Evolutionary conservation across 1,140 invertebrate genomes (phyloP).

Genomic region (Drosophila sechellia): DNA sequence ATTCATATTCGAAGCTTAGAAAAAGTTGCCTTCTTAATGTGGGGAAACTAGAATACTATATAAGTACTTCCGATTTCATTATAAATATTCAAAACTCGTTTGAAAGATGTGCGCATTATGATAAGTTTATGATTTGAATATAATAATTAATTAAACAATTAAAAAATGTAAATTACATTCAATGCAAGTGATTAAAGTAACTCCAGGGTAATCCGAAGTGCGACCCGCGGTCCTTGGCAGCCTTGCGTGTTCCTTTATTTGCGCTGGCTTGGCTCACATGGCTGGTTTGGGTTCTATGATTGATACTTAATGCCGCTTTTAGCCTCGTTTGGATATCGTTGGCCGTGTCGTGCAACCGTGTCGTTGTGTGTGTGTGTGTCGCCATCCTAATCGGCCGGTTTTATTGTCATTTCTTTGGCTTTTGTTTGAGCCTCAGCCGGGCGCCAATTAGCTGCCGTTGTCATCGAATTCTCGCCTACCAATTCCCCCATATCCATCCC

Average conservation of each 20-base stretch:
- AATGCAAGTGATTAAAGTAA: too few species aligned
- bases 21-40: too few species aligned
- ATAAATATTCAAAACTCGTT: too few species aligned
- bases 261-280: slow-evolving; percentile 49
- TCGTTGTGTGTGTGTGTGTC: slow-evolving; percentile 14
- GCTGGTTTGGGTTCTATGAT: slow-evolving; percentile 64
- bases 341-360: slow-evolving; percentile 25
- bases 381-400: slow-evolving; percentile 61
- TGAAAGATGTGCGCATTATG: too few species aligned
- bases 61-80: too few species aligned
- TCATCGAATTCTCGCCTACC: slow-evolving; percentile 43
- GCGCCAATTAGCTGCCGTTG: slow-evolving; percentile 68
- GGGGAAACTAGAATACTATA: too few species aligned
- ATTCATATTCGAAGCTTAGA: too few species aligned
- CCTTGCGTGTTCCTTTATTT: slow-evolving; percentile 55
- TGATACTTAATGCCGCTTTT: slow-evolving; percentile 80
- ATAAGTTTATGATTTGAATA: too few species aligned
- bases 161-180: too few species aligned
- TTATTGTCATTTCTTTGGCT: slow-evolving; percentile 76
- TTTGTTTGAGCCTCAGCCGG: slow-evolving; percentile 68
- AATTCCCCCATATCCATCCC: not conserved
- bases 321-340: slow-evolving; percentile 76
- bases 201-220: not conserved
- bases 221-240: not conserved
- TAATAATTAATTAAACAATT: too few species aligned